Conservation (phyloP, 2,888 invertebrate genomes). For the Griposia aprilina region DNA sequence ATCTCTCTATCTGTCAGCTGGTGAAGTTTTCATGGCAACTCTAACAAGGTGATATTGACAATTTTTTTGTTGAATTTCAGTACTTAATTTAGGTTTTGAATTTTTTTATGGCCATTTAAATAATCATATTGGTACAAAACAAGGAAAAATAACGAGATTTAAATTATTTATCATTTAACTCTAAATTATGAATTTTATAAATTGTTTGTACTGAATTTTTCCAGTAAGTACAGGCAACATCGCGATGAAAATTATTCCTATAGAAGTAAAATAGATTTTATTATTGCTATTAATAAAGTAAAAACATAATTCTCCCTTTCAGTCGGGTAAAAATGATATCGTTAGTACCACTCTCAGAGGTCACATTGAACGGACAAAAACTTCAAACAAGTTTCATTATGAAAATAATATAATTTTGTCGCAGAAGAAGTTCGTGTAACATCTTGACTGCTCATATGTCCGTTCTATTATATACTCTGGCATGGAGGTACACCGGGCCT, state of each 20-base stretch:
- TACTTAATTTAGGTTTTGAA: not conserved
- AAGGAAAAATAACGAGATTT: not conserved
- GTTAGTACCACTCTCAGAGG: not conserved
- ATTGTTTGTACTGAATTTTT: not conserved
- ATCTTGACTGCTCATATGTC: slow-evolving; percentile 45
- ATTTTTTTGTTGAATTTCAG: not conserved
- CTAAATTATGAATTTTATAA: not conserved
- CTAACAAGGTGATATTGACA: not conserved
- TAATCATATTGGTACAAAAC: not conserved
- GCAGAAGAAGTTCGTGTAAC: slow-evolving; percentile 30
- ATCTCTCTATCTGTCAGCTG: not conserved
- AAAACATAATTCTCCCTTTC: not conserved
- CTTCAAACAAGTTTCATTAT: slow-evolving; percentile 6
- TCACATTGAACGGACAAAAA: not conserved
- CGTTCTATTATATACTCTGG: slow-evolving; percentile 49
- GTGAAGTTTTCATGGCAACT: not conserved
- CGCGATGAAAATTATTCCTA: not conserved
- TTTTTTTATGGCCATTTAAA: not conserved
- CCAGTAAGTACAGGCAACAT: not conserved
- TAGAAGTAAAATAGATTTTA: not conserved
- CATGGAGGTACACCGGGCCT: slow-evolving; percentile 39
- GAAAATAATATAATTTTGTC: slow-evolving; percentile 28
- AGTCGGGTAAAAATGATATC: not conserved
- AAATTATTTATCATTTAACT: not conserved
- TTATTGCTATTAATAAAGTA: not conserved